Conservation (phyloP, 2,113 vertebrate genomes). For the Baryphthengus martii region DNA sequence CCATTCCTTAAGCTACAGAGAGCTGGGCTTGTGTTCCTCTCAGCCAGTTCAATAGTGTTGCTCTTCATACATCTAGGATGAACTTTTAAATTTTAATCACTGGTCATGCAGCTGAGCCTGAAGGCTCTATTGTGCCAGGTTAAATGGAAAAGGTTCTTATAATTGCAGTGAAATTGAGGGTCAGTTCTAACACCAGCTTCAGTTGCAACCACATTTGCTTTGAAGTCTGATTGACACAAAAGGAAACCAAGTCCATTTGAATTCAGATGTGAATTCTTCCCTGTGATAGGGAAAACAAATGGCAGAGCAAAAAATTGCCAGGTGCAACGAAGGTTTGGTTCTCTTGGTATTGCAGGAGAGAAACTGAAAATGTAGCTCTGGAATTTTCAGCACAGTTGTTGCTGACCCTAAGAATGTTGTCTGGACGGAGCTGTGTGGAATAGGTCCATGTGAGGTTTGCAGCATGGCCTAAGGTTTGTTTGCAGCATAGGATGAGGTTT, state of each 20-base stretch:
- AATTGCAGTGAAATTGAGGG: background rate
- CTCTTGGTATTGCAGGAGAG: background rate
- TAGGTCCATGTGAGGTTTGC: background rate
- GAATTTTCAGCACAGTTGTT: background rate
- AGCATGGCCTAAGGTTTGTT: background rate
- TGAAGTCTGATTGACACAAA: background rate
- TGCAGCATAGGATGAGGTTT: background rate
- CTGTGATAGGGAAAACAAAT: background rate
- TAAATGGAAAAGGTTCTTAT: background rate
- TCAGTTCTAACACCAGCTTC: background rate
- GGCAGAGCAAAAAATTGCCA: background rate
- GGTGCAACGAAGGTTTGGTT: background rate
- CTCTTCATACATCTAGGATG: background rate
- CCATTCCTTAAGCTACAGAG: background rate
- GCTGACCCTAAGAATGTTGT: background rate
- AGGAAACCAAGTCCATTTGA: background rate
- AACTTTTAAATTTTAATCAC: background rate
- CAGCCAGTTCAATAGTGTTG: fast-evolving
- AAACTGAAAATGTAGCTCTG: background rate
- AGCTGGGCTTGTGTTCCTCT: background rate
- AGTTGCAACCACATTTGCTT: background rate
- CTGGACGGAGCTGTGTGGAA: background rate
- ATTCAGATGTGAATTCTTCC: background rate
- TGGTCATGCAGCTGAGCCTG: background rate
- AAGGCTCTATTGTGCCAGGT: background rate